These are phyloP conservation scores for Brachyopa scutellaris DNA, from an alignment of 2,888 invertebrate genomes.

Conservation along the genomic window DNA sequence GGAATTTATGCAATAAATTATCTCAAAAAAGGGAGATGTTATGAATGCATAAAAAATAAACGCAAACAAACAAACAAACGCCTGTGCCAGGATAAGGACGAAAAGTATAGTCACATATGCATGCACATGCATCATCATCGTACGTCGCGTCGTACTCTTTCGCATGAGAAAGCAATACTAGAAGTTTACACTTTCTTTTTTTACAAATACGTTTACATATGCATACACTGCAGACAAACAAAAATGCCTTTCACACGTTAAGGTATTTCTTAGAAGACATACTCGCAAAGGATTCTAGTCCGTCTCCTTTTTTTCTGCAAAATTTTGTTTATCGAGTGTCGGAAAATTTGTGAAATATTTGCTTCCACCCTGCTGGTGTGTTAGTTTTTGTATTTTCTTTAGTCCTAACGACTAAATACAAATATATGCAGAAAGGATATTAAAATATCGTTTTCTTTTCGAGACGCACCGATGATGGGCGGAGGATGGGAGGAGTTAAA, in stretches of 20 bases:
- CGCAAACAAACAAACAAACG: conserved; percentile 61
- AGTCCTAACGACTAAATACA: conserved; percentile 53
- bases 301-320: not conserved
- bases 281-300: conserved; percentile 18
- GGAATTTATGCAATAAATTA: conserved; percentile 63
- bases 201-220: too few species aligned
- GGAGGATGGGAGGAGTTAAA: conserved; percentile 7
- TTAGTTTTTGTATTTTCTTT: too few species aligned
- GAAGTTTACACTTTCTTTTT: too few species aligned
- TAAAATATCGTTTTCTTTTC: conserved; percentile 65
- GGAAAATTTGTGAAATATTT: conserved; percentile 67
- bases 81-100: conserved; percentile 9
- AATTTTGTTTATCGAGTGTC: conserved; percentile 55
- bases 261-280: conserved; percentile 53
- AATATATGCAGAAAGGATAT: conserved; percentile 63
- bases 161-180: conserved; percentile 36
- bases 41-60: conserved; percentile 61
- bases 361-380: conserved; percentile 22
- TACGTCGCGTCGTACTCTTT: not conserved
- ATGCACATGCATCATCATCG: conserved; percentile 64
- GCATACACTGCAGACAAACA: not conserved
- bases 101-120: conserved; percentile 46
- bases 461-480: not conserved
- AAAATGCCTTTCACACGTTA: conserved; percentile 65
- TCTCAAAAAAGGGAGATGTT: conserved; percentile 42